phyloP scores from a whole-genome alignment of 37 sponge, comb jelly and placozoan species.

The Crambe crambe region DNA sequence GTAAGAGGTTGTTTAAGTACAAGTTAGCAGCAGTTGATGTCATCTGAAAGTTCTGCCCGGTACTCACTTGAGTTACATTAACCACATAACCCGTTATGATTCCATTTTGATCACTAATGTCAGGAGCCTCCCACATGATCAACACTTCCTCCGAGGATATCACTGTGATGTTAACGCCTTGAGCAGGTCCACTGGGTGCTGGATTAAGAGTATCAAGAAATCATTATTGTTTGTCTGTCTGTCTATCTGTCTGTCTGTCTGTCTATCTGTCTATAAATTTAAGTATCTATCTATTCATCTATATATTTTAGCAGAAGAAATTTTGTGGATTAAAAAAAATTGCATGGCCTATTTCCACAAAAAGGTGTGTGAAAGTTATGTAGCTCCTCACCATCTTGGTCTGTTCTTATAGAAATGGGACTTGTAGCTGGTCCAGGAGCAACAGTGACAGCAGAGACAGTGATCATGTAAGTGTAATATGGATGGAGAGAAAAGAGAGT shows the following conservation, averaged over 20 bases:
- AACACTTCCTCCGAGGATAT: neutral
- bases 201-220: neutral
- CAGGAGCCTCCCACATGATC: conserved; percentile 14
- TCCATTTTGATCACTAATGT: conserved; percentile 41
- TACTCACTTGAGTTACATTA: neutral
- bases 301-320: too few relatives aligned
- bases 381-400: conserved; percentile 25
- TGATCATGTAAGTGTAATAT: conserved; percentile 28
- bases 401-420: neutral
- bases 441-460: conserved; percentile 26
- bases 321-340: too few relatives aligned
- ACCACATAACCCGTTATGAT: conserved; percentile 12
- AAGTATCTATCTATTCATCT: too few relatives aligned
- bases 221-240: too few relatives aligned
- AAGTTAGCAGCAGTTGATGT: neutral
- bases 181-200: conserved; percentile 25
- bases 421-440: conserved; percentile 6
- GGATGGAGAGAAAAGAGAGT: conserved; percentile 5
- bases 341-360: too few relatives aligned
- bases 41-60: conserved; percentile 5
- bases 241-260: too few relatives aligned
- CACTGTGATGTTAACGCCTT: neutral
- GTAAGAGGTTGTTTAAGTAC: neutral
- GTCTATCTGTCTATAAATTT: too few relatives aligned
- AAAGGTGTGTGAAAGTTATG: too few relatives aligned